Percentiles rank a stretch among this genome's conserved stretches.
phyloP scores from a whole-genome alignment of 1,140 invertebrate species.

The Drosophila carrolli region DNA sequence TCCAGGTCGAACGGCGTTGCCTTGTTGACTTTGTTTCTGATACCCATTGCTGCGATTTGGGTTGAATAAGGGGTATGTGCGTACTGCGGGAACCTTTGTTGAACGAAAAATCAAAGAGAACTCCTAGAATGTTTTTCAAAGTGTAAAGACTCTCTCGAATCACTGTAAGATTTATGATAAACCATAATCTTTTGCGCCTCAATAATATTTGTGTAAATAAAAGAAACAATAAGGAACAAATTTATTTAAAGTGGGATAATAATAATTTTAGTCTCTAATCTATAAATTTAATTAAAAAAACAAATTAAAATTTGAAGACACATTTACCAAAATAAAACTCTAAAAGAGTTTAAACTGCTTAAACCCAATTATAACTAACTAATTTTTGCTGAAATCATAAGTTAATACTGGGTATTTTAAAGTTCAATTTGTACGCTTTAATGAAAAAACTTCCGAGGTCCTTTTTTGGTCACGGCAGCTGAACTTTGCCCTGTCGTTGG shows the following conservation, averaged over 20 bases:
- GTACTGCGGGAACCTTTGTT: not conserved
- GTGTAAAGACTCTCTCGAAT: not conserved
- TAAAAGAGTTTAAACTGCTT: too few species aligned
- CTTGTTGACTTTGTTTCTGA: conserved; percentile 65
- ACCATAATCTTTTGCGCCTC: too few species aligned
- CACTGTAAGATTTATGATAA: too few species aligned
- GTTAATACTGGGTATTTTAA: not conserved
- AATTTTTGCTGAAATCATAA: not conserved
- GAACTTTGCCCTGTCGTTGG: conserved; percentile 56
- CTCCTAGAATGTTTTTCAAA: too few species aligned
- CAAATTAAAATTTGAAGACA: too few species aligned
- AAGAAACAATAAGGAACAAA: too few species aligned
- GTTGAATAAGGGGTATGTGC: conserved; percentile 1
- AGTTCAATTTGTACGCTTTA: not conserved
- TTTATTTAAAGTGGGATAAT: too few species aligned
- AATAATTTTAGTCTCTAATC: too few species aligned
- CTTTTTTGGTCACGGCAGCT: conserved; percentile 57
- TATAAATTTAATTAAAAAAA: not conserved
- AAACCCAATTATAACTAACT: too few species aligned
- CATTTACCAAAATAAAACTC: too few species aligned
- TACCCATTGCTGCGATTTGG: conserved; percentile 6
- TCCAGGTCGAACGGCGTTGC: conserved; percentile 60
- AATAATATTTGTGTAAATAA: too few species aligned
- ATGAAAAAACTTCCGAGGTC: not conserved
- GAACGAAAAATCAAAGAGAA: not conserved